Conservation (phyloP, 35 echinoderm and acorn worm species). For the Stichopus chloronotus region DNA sequence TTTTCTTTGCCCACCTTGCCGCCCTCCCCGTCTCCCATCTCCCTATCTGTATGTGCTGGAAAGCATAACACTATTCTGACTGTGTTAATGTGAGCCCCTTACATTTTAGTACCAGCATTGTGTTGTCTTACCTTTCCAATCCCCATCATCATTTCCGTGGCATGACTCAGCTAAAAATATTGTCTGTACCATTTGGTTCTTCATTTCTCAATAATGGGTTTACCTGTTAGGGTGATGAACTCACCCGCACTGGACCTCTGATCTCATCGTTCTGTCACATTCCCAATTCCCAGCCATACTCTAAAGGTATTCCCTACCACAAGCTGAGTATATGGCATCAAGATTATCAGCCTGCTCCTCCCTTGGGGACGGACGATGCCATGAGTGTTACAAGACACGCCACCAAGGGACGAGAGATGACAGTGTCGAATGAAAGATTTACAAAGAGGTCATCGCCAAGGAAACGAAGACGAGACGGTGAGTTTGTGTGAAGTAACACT, state of each 20-base stretch:
- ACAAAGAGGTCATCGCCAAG: not conserved
- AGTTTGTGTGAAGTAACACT: not conserved
- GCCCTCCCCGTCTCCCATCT: no score
- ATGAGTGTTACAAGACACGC: not conserved
- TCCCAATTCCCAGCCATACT: not conserved
- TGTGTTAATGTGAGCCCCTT: no score
- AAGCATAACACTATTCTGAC: no score
- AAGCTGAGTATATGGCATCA: constrained; percentile 38
- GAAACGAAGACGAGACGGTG: constrained; percentile 7
- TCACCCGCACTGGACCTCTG: no score
- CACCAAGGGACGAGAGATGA: constrained; percentile 23
- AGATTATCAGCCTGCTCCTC: not conserved
- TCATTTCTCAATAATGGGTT: no score
- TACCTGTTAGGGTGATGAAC: no score
- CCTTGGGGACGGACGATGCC: not conserved
- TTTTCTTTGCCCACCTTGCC: no score
- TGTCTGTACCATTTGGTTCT: no score
- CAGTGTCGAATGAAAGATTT: not conserved
- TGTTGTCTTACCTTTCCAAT: no score
- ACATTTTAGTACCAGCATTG: no score
- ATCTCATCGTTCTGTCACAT: not conserved
- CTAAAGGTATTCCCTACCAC: not conserved
- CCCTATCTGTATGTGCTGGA: not conserved
- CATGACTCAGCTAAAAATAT: no score
- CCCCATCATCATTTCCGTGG: no score